Conservation (phyloP, 2,113 vertebrate genomes). For the Silurus asotus region DNA sequence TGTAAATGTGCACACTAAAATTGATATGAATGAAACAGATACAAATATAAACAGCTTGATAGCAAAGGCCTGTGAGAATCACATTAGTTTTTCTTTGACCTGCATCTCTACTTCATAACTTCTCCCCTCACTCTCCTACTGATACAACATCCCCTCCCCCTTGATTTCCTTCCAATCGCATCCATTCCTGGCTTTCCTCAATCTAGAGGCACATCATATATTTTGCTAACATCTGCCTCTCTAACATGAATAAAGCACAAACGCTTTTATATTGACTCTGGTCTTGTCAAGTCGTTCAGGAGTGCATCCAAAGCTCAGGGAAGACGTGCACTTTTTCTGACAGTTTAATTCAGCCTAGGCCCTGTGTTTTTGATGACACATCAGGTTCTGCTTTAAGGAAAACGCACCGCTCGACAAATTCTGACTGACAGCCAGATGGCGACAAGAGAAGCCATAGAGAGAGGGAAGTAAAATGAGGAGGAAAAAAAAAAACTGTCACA, state of each 20-base stretch:
- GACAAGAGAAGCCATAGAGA: conserved; percentile 33
- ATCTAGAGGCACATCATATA: not conserved
- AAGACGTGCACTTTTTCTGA: conserved; percentile 54
- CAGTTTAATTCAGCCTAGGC: conserved; percentile 62
- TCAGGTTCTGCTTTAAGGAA: conserved; percentile 56
- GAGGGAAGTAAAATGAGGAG: not conserved
- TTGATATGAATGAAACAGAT: not conserved
- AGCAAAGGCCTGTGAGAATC: not conserved
- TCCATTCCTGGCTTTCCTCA: not conserved
- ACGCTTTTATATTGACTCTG: conserved; percentile 20
- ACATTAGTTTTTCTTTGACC: not conserved
- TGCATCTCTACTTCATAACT: not conserved
- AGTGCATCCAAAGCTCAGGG: conserved; percentile 2
- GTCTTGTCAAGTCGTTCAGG: not conserved
- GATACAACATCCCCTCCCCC: not conserved
- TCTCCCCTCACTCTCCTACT: not conserved
- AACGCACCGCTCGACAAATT: conserved; percentile 52
- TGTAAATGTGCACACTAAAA: not conserved
- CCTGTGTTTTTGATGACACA: conserved; percentile 63
- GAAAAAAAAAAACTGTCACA: not conserved
- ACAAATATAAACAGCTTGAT: not conserved
- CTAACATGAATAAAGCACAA: not conserved
- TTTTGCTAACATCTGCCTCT: not conserved
- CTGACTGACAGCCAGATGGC: conserved; percentile 65
- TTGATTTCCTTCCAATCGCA: not conserved